A percentile compares a stretch with the other conserved stretches of the same genome.
These are phyloP conservation scores for Phrynocephalus versicolor DNA, from an alignment of 2,113 vertebrate genomes.

Conservation along the genomic window DNA sequence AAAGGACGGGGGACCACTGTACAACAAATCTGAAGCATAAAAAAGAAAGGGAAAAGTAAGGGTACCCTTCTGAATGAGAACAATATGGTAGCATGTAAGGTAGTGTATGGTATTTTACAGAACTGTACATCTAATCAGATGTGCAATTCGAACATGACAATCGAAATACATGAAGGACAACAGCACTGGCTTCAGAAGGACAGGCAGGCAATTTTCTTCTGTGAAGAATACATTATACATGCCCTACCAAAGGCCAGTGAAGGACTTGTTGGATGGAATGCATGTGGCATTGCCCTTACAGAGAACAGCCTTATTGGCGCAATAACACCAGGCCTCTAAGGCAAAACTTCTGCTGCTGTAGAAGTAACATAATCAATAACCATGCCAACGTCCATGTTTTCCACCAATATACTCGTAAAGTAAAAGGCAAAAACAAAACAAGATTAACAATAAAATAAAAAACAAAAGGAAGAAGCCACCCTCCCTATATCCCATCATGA, in stretches of 20 bases:
- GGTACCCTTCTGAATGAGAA: slow-evolving; percentile 18
- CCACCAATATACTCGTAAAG: not conserved
- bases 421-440: too few species aligned
- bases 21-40: slow-evolving; percentile 28
- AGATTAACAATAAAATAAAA: not conserved
- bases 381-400: not conserved
- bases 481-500: not conserved
- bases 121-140: not conserved
- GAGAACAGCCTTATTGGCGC: not conserved
- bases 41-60: not conserved
- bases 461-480: not conserved
- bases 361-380: not conserved
- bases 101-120: not conserved
- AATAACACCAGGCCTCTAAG: too few species aligned
- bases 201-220: not conserved
- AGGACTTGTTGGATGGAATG: not conserved
- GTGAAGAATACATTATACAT: not conserved
- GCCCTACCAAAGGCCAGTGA: not conserved
- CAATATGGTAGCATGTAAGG: not conserved
- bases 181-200: not conserved
- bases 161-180: not conserved
- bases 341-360: not conserved
- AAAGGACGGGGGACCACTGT: too few species aligned
- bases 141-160: not conserved
- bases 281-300: not conserved